Percentiles rank a stretch among this genome's conserved stretches.
These are phyloP conservation scores for Panthera uncia DNA, from an alignment of 2,113 vertebrate genomes.

Conservation along the genomic window DNA sequence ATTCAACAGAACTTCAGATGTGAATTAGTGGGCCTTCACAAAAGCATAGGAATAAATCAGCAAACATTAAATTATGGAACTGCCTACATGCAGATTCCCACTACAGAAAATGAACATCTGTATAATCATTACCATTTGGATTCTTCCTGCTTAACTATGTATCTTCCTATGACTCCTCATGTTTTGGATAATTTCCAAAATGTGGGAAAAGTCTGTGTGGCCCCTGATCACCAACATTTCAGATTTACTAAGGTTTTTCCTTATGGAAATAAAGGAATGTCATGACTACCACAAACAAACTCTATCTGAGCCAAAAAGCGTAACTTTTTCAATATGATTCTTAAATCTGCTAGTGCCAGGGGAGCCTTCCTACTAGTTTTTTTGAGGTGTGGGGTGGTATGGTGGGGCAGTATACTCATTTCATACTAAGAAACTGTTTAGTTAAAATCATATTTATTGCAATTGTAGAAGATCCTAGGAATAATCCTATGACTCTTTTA, in stretches of 20 bases:
- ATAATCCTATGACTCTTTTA: background rate
- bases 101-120: slow-evolving; percentile 3
- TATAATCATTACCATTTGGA: slow-evolving; percentile 41
- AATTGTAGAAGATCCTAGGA: background rate
- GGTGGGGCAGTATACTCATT: background rate
- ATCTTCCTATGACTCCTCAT: background rate
- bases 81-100: background rate
- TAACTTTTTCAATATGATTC: slow-evolving; percentile 40
- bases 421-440: slow-evolving; percentile 22
- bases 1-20: background rate
- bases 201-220: slow-evolving; percentile 8
- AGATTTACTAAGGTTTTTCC: background rate
- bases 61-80: background rate
- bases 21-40: background rate
- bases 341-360: background rate
- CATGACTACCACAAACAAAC: background rate
- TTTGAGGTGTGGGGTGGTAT: background rate
- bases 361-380: background rate
- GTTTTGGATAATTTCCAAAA: background rate
- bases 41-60: background rate
- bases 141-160: background rate
- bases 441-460: background rate
- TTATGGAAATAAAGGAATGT: slow-evolving; percentile 23
- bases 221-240: slow-evolving; percentile 10
- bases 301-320: background rate